Conservation (phyloP, 2,113 vertebrate genomes). For the Xiphophorus maculatus region DNA sequence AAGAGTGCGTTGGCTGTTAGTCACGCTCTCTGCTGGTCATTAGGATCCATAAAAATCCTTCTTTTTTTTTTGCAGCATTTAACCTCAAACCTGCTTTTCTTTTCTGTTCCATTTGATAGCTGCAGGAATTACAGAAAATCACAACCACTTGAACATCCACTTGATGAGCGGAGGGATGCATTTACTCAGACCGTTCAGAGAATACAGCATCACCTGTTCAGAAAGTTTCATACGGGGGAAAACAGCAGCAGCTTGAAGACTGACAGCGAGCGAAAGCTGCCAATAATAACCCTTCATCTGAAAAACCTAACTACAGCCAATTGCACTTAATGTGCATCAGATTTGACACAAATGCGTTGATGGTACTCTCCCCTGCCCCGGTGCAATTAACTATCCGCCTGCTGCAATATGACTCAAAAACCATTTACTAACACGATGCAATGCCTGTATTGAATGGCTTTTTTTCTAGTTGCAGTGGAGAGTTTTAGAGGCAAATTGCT, state of each 20-base stretch:
- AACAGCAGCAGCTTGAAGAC: neutral
- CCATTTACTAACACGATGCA: no score
- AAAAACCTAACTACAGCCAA: no score
- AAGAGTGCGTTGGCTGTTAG: neutral
- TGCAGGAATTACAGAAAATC: neutral
- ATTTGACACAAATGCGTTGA: neutral
- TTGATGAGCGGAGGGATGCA: neutral
- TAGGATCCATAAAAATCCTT: neutral
- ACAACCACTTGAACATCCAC: neutral
- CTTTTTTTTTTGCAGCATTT: neutral
- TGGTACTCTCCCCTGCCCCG: neutral
- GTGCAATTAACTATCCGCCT: neutral
- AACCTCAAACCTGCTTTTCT: neutral
- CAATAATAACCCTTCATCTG: neutral
- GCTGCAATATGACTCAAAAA: no score
- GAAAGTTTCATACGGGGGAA: neutral
- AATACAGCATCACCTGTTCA: neutral
- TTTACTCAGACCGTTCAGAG: neutral
- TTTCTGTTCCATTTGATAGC: neutral
- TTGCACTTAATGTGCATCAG: neutral
- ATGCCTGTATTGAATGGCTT: no score
- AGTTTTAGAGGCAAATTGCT: no score
- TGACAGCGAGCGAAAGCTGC: neutral
- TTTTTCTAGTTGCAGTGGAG: no score
- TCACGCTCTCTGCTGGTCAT: neutral